These are phyloP conservation scores for Agapostemon virescens DNA, from an alignment of 2,888 invertebrate genomes.

Conservation along the genomic window DNA sequence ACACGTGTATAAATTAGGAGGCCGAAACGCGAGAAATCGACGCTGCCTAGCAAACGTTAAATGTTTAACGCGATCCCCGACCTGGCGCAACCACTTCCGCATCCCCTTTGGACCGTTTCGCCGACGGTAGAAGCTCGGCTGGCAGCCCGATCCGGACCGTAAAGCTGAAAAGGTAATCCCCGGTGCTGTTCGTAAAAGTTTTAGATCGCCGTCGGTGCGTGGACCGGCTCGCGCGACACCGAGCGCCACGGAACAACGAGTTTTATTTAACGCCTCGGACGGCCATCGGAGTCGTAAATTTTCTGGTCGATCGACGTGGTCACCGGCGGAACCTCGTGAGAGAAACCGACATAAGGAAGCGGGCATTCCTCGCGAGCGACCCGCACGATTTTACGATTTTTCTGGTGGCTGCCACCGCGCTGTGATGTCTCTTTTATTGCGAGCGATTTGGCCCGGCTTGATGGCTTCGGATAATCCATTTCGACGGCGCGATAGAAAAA, in stretches of 20 bases:
- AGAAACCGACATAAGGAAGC: background rate
- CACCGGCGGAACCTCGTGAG: background rate
- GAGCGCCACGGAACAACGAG: slow-evolving; percentile 31
- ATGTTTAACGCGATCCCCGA: slow-evolving; percentile 1
- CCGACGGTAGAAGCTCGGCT: slow-evolving; percentile 18
- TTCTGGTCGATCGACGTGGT: slow-evolving; percentile 61
- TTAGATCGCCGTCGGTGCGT: slow-evolving; percentile 47
- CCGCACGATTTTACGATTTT: background rate
- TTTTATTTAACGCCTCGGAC: slow-evolving; percentile 57
- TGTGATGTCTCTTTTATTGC: background rate
- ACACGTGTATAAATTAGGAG: slow-evolving; percentile 32
- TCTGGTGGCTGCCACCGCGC: background rate
- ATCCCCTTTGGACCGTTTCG: slow-evolving; percentile 27
- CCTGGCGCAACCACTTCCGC: background rate
- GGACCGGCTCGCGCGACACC: background rate
- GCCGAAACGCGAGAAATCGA: slow-evolving; percentile 4
- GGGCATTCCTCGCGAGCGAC: background rate
- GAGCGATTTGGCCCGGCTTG: background rate
- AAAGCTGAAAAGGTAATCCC: slow-evolving; percentile 49
- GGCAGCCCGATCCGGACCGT: slow-evolving; percentile 34
- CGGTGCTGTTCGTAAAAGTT: slow-evolving; percentile 58
- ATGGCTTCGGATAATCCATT: background rate
- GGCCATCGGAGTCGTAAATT: slow-evolving; percentile 58
- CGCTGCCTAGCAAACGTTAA: background rate
- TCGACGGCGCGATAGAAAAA: background rate